Base-by-base conservation (phyloP, 2,797 vertebrate genomes). In the Harpagifer antarcticus region DNA sequence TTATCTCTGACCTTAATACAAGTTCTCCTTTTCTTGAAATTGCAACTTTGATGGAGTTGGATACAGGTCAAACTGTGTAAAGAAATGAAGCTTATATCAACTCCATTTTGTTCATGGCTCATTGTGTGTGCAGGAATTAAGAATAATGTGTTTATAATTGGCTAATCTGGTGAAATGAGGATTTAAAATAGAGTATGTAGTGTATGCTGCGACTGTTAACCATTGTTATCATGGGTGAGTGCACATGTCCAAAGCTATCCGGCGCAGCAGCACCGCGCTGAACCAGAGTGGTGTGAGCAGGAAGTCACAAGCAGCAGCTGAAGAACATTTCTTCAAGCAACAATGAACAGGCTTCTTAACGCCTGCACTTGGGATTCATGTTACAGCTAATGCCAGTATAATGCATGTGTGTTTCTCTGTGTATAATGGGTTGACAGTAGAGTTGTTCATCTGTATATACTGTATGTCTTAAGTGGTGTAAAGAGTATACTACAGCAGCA, bases 301-400 rank as follows among this genome's bases (percentile, higher is more conserved):
- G 60, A 58, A 85, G 78, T 57, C 68, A 72, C 6, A 42, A 88
- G 64, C 68, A 78, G 81, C 74, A 67, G 82, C 49, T 70, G 45
- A 67, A 79, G 87, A 86, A 86, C 78, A 81, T 80, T 76, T 80
- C 76, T 73, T 85, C 45, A 2, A 48, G 58, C 62, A 72, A 79
- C 81, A 78, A 83, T n/a, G 61, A 74, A 65, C 33, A 58, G 56
- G 50, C 66, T 83, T 57, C 31, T 68, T 2, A 16, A 5, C 23
- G 23, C 74, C 68, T 73, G 19, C 71, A 50, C 44, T 54, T 45
- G 17, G 27, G 76, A 27, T 48, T 91, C 67, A 5, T 72, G 79
- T 86, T 88, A 68, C 75, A 71, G 65, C 55, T 83, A 65, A 78
- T 79, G 55, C 27, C 17, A 33, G 50, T 37, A 27, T 58, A 64